Base-by-base conservation (phyloP, 2,888 invertebrate species). In the Xylota sylvarum region DNA sequence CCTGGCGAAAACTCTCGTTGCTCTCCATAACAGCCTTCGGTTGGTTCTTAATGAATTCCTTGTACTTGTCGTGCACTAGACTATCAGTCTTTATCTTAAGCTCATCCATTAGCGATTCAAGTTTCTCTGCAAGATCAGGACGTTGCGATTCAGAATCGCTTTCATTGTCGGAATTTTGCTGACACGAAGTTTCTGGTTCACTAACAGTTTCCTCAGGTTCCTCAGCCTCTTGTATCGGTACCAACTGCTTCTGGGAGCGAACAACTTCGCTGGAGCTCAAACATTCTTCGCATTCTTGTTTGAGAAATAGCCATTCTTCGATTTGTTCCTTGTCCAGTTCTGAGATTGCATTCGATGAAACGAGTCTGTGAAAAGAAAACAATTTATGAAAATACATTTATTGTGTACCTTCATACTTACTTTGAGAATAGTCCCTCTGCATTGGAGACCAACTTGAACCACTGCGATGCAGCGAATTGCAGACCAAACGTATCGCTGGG, bases 221-320 rank as follows among this genome's bases (percentile, higher is more conserved):
- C 89, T 94, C 94, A 6, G 94, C 94, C 89, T 94, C 94, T 84
- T 92, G 90, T 9, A 93, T 92, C 30, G 92, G 92, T 88, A 90
- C 93, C 89, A 90, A 90, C 87, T 90, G 90, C 62, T 91, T 91
- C 14, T 90, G 90, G 0, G 89, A 90, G 6, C 91, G 91, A 72
- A 91, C 88, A 0, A 89, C 90, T 87, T 92, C 92, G 14, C 90
- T 92, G 1, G 92, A 92, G 70, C 92, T 92, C 2, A 92, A 94
- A 90, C 97, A 97, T 90, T 97, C 97, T 91, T 97, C 97, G 92
- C 97, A 97, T 92, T 97, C 97, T 88, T 97, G 97, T 90, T 97
- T 97, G 84, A 97, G 93, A 89, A 96, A 96, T 17, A 97, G 93
- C 97, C 97, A 97, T 88, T 96, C 96, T 90, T 96, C 94, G 56